Percentiles rank a stretch among this genome's conserved stretches.
Evolutionary conservation across 2,888 invertebrate species (phyloP).

Genomic region (Phyllotreta cruciferae): DNA sequence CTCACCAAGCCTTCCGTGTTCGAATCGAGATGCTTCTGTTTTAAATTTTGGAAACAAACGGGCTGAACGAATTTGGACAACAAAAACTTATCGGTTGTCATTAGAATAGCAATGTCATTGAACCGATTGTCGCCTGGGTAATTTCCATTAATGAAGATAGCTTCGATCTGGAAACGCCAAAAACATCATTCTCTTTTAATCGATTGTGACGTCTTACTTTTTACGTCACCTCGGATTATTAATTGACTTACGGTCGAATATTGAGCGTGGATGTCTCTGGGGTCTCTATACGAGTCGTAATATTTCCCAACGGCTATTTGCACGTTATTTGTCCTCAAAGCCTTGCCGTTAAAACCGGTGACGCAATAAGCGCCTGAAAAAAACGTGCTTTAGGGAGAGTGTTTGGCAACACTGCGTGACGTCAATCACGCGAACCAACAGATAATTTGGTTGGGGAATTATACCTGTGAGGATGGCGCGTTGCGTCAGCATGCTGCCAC

Average conservation of each 20-base stretch:
- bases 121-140: background rate
- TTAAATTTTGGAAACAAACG: slow-evolving; percentile 50
- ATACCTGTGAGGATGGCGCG: slow-evolving; percentile 52
- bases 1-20: slow-evolving; percentile 45
- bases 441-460: too few relatives aligned
- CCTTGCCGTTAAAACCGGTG: slow-evolving; percentile 35
- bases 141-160: background rate
- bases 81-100: slow-evolving; percentile 48
- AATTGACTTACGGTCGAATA: slow-evolving; percentile 45
- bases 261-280: slow-evolving; percentile 48
- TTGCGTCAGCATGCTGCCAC: slow-evolving; percentile 51
- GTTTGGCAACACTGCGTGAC: too few relatives aligned
- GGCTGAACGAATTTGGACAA: slow-evolving; percentile 53
- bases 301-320: slow-evolving; percentile 53
- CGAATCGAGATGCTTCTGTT: slow-evolving; percentile 19
- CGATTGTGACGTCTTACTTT: too few relatives aligned
- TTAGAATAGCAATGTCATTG: slow-evolving; percentile 55
- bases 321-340: slow-evolving; percentile 33
- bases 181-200: too few relatives aligned
- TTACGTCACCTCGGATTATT: too few relatives aligned
- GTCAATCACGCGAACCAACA: too few relatives aligned
- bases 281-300: slow-evolving; percentile 48
- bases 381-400: too few relatives aligned
- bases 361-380: slow-evolving; percentile 54
- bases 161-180: background rate